A percentile compares a stretch with the other conserved stretches of the same genome.
Conservation (phyloP, 2,113 vertebrate species). For the Leptodactylus fuscus region DNA sequence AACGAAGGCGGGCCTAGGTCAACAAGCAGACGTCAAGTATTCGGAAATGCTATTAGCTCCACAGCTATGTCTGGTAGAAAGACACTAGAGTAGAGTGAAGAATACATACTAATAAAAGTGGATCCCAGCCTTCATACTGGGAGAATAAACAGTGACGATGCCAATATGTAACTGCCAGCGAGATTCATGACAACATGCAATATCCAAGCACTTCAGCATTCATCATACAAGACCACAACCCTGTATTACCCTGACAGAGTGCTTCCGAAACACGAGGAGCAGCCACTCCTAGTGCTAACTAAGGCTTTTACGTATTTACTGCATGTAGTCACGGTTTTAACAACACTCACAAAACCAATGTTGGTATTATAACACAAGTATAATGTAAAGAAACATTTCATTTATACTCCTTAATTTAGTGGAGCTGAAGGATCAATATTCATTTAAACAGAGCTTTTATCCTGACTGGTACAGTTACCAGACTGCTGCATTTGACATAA, state of each 20-base stretch:
- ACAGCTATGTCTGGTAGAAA: background rate
- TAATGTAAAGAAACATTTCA: constrained; percentile 26
- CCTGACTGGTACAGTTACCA: background rate
- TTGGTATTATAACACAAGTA: background rate
- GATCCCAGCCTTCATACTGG: background rate
- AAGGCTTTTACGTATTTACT: background rate
- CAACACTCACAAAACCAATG: background rate
- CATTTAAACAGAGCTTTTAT: constrained; percentile 1
- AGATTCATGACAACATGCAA: background rate
- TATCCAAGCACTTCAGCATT: background rate
- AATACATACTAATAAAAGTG: constrained; percentile 21
- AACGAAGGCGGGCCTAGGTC: constrained; percentile 18
- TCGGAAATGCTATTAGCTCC: background rate
- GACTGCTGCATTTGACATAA: background rate
- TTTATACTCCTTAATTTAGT: constrained; percentile 1
- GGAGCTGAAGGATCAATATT: background rate
- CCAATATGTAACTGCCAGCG: background rate
- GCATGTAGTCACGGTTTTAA: background rate
- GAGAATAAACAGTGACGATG: background rate
- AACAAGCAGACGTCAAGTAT: constrained; percentile 21
- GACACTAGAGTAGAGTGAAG: background rate
- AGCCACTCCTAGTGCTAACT: background rate
- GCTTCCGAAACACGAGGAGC: background rate
- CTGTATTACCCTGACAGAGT: background rate
- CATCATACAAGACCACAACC: background rate